Base-by-base conservation (phyloP, 1,140 invertebrate species). In the Bombus superbus region DNA sequence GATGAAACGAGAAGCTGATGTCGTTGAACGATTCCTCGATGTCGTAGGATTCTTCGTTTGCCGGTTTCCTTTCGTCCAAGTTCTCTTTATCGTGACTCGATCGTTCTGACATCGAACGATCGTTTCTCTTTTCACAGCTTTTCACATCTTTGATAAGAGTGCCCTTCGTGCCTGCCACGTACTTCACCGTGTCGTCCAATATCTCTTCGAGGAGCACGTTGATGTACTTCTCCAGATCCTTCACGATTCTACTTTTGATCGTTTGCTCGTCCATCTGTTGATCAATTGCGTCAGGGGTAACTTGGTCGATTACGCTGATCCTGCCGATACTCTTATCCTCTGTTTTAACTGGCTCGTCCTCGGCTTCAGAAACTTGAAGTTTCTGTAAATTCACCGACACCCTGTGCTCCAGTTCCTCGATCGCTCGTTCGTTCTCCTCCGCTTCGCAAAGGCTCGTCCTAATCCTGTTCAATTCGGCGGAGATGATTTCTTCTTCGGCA, bases 381-480 rank as follows among this genome's bases (percentile, higher is more conserved):
- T 87, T 86, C 32, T 90, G 87, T 28, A 93, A 18, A 87, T 93
- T 92, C 5, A 88, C 75, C 22, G 88, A 88, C 0, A 95, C 87
- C 8, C 85, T 93, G 32, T 93, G 88, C 68, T 95, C 94, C 32
- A 95, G 72, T 40, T 94, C 91, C 11, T 92, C 85, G 47, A 95
- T 92, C 74, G 64, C 92, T 74, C 25, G 91, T 90, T 40, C 74
- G 57, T 75, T 91, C 42, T 89, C 92, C 64, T 94, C 94, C 1
- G 92, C 92, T 47, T 95, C 94, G 87, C 91, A 92, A 6, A 95
- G 91, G 40, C 93, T 95, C n/a, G 92, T 94, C 8, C 94, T 91
- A 28, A 95, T 95, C 1, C 92, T 91, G 74, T 94, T 90, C 1
- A 95, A 90, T 68, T 95, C 93, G 32, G 89, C 90, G 9, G 92